Base-by-base conservation (phyloP, 1,140 invertebrate genomes). In the Scaptomyza graminum region DNA sequence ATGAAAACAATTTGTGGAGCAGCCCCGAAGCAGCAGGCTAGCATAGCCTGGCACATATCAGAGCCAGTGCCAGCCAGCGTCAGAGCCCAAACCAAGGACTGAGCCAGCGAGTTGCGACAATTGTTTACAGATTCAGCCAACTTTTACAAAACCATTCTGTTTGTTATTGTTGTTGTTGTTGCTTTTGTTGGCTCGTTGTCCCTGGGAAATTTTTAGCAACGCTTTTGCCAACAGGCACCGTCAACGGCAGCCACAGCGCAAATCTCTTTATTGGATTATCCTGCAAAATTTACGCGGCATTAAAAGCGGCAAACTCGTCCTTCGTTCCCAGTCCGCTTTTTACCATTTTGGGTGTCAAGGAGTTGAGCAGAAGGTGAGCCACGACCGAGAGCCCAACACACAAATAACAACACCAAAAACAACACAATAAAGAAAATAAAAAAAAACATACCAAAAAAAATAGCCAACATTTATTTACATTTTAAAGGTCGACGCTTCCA, bases 221-320 rank as follows among this genome's bases (percentile, higher is more conserved):
- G 62, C 62, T 65, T 72, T 65, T 63, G 71, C 57, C 57, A 56
- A 56, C 56, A 44, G 71, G 11, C 54, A 68, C 5, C 63, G 61
- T 67, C 70, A 62, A 44, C 74, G 73, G 61, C 68, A 62, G 82
- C 82, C 82, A 78, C 82, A 85, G 73, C 57, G 82, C 81, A 85
- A 85, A 85, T 85, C 82, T 87, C 82, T 85, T 87, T 85, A 85
- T 85, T 85, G 82, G 82, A 85, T 85, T 85, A 85, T 85, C 82
- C 82, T 87, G 82, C 82, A 87, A 85, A 85, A 85, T 85, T 85
- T 85, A 85, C 82, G 81, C 82, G 83, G 82, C 82, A 85, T 85
- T 85, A 85, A 85, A 85, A 85, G 81, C 82, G 78, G 82, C 74
- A 73, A 71, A 54, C 54, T 44, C 59, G 37, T 39, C 51, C 28